These are phyloP conservation scores for Nasonia vitripennis DNA, from an alignment of 1,140 invertebrate genomes.

Conservation along the genomic window DNA sequence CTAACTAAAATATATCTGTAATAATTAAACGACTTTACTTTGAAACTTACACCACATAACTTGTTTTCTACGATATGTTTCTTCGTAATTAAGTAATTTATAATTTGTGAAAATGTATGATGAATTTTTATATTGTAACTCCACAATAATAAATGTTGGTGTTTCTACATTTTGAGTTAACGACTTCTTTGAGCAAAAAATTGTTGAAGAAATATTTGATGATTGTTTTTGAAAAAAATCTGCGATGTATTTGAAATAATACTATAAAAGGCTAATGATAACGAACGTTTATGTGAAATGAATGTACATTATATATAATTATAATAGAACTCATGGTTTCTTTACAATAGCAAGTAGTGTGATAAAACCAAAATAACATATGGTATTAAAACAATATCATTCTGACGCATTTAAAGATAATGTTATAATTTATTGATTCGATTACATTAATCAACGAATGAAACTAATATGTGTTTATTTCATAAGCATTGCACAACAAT, in stretches of 20 bases:
- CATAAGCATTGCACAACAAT: neutral
- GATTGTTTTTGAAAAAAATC: neutral
- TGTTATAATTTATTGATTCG: neutral
- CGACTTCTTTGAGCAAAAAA: neutral
- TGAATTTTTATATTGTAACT: neutral
- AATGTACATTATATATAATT: neutral
- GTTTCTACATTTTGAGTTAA: neutral
- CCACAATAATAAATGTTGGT: neutral
- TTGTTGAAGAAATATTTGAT: neutral
- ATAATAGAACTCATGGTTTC: neutral
- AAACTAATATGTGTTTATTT: neutral
- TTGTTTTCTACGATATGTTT: neutral
- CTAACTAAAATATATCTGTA: neutral
- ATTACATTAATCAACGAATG: neutral
- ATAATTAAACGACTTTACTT: neutral
- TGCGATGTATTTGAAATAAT: neutral
- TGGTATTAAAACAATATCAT: neutral
- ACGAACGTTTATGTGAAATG: neutral
- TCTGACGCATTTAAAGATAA: neutral
- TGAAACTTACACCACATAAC: neutral
- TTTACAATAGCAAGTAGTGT: neutral
- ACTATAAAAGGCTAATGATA: conserved; percentile 4
- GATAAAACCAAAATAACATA: neutral
- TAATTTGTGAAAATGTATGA: neutral
- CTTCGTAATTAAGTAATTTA: neutral